A percentile compares a stretch with the other conserved stretches of the same genome.
Conservation (phyloP, 1,140 invertebrate species). For the Megalopta genalis region DNA sequence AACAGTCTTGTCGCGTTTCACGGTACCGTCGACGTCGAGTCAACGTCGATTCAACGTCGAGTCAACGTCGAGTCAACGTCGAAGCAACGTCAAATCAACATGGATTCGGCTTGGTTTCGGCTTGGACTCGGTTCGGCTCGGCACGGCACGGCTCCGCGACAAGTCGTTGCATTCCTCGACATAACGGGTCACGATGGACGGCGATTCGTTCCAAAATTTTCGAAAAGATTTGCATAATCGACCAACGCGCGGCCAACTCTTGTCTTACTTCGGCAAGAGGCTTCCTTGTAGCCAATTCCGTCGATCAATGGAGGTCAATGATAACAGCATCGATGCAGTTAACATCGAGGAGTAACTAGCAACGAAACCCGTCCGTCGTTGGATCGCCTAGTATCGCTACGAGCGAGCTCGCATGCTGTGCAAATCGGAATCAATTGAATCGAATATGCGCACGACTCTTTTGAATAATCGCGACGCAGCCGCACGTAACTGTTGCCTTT, state of each 20-base stretch:
- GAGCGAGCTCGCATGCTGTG: neutral
- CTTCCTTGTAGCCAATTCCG: no score
- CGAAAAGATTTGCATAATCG: constrained; percentile 33
- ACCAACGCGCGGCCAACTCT: neutral
- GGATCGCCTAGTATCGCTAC: no score
- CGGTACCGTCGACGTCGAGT: no score
- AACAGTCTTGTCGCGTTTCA: no score
- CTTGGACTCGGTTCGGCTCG: neutral
- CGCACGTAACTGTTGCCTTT: neutral
- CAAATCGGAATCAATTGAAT: constrained; percentile 35
- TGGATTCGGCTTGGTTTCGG: constrained; percentile 5
- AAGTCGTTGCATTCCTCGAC: constrained; percentile 65
- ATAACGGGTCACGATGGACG: constrained; percentile 62
- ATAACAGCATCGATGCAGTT: no score
- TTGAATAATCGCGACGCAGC: constrained; percentile 5
- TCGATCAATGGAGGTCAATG: no score
- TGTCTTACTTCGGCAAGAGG: no score
- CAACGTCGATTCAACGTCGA: constrained; percentile 25
- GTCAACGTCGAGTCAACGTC: neutral
- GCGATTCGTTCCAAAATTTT: constrained; percentile 54
- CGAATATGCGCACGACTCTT: neutral
- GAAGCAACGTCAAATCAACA: neutral
- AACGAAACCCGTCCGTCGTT: neutral
- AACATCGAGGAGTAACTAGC: neutral
- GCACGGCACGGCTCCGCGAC: neutral